phyloP scores from a whole-genome alignment of 2,113 vertebrate genomes.

The Oreochromis niloticus region DNA sequence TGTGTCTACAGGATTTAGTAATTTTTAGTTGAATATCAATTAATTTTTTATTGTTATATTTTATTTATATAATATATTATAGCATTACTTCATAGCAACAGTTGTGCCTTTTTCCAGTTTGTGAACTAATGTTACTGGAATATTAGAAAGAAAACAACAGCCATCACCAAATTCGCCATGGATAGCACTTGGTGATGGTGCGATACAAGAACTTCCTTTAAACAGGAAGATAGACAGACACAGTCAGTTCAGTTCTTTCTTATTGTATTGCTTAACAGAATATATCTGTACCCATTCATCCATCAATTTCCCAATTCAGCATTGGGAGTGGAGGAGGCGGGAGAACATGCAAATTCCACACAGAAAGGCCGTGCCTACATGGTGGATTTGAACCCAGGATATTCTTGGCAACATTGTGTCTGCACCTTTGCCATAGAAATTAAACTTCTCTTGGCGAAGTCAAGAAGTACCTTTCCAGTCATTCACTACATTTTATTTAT shows the following conservation, averaged over 20 bases:
- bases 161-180: neutral
- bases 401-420: too few relatives aligned
- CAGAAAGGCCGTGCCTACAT: too few relatives aligned
- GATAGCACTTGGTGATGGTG: neutral
- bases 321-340: neutral
- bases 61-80: neutral
- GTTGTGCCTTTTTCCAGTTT: neutral
- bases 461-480: too few relatives aligned
- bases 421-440: too few relatives aligned
- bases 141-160: neutral
- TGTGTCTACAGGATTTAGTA: neutral
- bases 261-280: neutral
- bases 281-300: neutral
- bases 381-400: too few relatives aligned
- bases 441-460: too few relatives aligned
- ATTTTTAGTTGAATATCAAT: neutral
- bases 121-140: neutral
- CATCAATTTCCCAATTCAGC: neutral
- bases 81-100: neutral
- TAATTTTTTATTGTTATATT: neutral
- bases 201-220: neutral
- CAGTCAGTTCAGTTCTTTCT: neutral
- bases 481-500: too few relatives aligned
- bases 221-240: neutral
- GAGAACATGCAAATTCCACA: neutral